These are phyloP conservation scores for Pelecanus crispus DNA, from an alignment of 2,113 vertebrate species.

Conservation along the genomic window DNA sequence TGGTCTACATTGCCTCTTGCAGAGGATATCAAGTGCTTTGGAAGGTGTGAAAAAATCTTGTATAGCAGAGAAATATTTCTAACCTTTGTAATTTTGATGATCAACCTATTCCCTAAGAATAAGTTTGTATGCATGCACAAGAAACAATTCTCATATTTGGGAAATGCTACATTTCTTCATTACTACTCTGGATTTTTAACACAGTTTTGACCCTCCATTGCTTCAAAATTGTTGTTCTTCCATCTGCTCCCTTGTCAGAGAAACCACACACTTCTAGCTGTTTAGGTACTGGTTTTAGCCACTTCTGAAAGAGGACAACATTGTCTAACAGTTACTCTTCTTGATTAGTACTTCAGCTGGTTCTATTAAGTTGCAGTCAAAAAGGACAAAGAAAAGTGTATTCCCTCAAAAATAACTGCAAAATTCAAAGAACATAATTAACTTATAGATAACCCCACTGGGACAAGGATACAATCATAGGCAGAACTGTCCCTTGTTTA, in stretches of 20 bases:
- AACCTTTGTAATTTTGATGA: not conserved
- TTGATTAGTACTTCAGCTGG: not conserved
- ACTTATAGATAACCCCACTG: not conserved
- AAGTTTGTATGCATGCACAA: not conserved
- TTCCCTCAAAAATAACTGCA: not conserved
- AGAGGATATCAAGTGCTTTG: not conserved
- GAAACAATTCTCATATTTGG: not conserved
- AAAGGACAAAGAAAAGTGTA: not conserved
- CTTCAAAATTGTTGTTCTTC: not conserved
- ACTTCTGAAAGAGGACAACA: not conserved
- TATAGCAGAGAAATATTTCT: not conserved
- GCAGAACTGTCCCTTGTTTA: not conserved
- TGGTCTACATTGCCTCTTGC: not conserved
- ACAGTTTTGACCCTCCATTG: not conserved
- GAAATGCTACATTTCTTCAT: not conserved
- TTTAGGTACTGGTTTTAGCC: not conserved
- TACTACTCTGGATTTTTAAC: not conserved
- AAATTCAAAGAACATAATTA: not conserved
- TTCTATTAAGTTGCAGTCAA: not conserved
- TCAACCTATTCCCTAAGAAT: not conserved
- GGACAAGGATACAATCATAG: not conserved
- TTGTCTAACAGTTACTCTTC: not conserved
- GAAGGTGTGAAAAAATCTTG: not conserved
- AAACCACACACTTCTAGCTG: not conserved
- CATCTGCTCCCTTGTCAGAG: not conserved